Conservation (phyloP, 2,888 invertebrate genomes). For the Drosophila acutilabella region DNA sequence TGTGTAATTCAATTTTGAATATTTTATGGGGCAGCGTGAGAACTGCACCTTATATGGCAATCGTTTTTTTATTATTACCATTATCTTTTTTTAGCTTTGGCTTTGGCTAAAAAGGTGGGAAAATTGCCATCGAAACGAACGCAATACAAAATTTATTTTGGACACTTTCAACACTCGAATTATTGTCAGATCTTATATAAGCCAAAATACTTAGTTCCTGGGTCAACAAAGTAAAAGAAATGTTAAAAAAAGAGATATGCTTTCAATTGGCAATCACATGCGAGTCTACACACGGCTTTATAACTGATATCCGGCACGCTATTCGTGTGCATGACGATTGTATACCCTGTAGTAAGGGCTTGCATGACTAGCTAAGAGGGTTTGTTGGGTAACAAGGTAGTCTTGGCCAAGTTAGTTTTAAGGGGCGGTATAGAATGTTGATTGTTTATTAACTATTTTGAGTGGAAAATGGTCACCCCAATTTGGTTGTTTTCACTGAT, state of each 20-base stretch:
- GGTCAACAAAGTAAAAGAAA: constrained; percentile 5
- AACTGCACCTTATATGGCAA: constrained; percentile 45
- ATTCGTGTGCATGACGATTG: constrained; percentile 26
- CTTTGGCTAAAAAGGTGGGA: constrained; percentile 33
- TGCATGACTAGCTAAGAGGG: neutral
- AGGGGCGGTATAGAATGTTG: neutral
- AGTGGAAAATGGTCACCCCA: neutral
- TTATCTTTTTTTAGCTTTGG: neutral
- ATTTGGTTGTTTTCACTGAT: no score
- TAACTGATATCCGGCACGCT: constrained; percentile 56
- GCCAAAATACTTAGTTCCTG: constrained; percentile 41
- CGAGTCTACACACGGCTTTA: constrained; percentile 27
- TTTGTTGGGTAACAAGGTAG: neutral
- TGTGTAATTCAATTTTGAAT: constrained; percentile 71
- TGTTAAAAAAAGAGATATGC: neutral
- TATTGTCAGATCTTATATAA: constrained; percentile 37
- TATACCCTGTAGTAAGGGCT: constrained; percentile 4
- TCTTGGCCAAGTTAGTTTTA: no score
- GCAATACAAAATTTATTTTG: constrained; percentile 23
- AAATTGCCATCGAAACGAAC: constrained; percentile 38
- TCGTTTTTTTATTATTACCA: constrained; percentile 21
- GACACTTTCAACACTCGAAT: constrained; percentile 19
- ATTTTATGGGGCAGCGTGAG: constrained; percentile 68
- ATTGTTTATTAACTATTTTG: neutral
- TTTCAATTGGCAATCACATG: constrained; percentile 55